phyloP scores from a whole-genome alignment of 2,113 vertebrate genomes.

The Rousettus leschenaultii region DNA sequence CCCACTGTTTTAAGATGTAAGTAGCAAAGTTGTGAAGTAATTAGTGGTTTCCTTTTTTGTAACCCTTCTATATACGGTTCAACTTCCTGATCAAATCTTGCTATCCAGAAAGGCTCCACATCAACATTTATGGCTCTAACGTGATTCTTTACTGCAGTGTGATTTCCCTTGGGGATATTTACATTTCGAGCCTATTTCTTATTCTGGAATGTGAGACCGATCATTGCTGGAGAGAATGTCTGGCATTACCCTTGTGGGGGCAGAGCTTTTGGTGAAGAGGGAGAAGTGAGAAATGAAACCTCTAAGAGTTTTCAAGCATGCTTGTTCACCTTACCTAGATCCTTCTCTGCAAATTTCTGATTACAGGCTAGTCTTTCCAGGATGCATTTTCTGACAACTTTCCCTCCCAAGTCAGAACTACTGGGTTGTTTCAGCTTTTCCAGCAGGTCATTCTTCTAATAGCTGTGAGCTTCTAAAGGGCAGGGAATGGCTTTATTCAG shows the following conservation, averaged over 20 bases:
- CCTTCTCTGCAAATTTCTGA: background rate
- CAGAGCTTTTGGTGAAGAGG: background rate
- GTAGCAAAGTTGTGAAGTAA: background rate
- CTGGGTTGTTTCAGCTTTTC: background rate
- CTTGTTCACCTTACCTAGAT: background rate
- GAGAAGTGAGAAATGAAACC: background rate
- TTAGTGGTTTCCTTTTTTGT: background rate
- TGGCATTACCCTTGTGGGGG: background rate
- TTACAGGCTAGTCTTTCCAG: background rate
- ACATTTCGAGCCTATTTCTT: background rate
- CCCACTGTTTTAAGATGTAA: background rate
- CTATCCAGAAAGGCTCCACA: background rate
- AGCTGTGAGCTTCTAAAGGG: background rate
- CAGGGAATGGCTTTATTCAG: background rate
- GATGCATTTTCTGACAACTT: background rate
- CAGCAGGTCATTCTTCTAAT: background rate
- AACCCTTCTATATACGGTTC: background rate
- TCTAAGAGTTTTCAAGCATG: background rate
- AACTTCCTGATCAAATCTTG: background rate
- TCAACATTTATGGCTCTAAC: background rate
- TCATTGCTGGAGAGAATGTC: background rate
- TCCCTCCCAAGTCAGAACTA: background rate
- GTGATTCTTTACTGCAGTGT: background rate
- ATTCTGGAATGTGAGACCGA: background rate
- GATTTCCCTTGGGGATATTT: background rate